These are phyloP conservation scores for Craterocephalus amniculus DNA, from an alignment of 2,797 vertebrate genomes.

Conservation along the genomic window DNA sequence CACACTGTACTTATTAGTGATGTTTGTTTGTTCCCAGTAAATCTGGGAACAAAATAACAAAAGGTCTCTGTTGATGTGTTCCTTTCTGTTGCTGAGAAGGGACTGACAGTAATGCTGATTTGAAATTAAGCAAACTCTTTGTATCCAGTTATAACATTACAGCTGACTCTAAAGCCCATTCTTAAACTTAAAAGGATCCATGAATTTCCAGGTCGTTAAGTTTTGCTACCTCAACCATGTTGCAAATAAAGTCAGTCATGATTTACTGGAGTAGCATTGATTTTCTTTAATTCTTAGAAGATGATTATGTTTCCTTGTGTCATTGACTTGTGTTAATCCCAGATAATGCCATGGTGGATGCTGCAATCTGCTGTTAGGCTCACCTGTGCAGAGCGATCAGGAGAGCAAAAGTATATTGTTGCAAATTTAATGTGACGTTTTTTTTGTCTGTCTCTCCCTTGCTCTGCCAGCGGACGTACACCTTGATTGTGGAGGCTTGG, in stretches of 20 bases:
- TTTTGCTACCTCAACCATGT: neutral
- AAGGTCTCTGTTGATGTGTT: neutral
- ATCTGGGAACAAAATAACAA: slow-evolving; percentile 26
- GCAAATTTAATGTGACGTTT: neutral
- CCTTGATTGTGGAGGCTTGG: slow-evolving; percentile 93
- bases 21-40: slow-evolving; percentile 6
- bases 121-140: neutral
- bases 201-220: neutral
- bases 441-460: slow-evolving; percentile 21
- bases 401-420: neutral
- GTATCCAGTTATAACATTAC: neutral
- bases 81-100: neutral
- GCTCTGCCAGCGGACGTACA: slow-evolving; percentile 90
- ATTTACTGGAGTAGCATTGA: slow-evolving; percentile 2
- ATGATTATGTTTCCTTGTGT: neutral
- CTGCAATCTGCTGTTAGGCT: neutral
- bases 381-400: neutral
- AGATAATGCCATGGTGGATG: neutral
- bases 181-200: neutral
- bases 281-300: neutral
- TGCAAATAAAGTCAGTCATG: neutral
- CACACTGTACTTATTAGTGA: slow-evolving; percentile 9
- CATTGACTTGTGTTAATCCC: neutral
- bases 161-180: neutral
- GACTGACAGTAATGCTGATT: neutral